Percentiles rank a stretch among this genome's conserved stretches.
phyloP scores from a whole-genome alignment of 2,113 vertebrate genomes.

The Ramphastos sulfuratus region DNA sequence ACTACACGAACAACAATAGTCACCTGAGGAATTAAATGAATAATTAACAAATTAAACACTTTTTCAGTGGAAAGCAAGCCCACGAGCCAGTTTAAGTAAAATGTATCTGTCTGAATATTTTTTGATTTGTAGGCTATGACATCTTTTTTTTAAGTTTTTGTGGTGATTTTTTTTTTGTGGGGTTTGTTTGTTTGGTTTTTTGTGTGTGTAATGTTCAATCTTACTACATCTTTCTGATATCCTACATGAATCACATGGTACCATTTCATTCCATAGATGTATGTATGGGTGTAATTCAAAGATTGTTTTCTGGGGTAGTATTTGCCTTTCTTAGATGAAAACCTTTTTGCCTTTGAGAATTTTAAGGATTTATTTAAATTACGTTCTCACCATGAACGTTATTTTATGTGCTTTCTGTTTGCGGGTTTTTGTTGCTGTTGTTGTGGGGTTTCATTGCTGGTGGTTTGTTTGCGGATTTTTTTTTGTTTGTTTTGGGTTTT shows the following conservation, averaged over 20 bases:
- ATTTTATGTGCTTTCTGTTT: neutral
- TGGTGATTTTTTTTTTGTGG: too few species aligned
- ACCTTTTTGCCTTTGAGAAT: neutral
- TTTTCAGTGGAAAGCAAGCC: neutral
- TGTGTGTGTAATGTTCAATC: neutral
- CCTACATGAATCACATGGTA: neutral
- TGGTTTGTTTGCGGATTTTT: neutral
- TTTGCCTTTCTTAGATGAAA: neutral
- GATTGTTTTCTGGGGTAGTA: neutral
- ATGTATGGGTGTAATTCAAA: neutral
- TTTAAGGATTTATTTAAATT: neutral
- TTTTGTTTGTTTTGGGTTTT: too few species aligned
- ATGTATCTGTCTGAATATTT: neutral
- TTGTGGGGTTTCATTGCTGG: too few species aligned
- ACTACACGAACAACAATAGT: neutral
- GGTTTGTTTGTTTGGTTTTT: neutral
- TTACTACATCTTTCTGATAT: neutral
- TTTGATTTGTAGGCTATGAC: neutral
- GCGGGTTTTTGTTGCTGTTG: too few species aligned
- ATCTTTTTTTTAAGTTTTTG: neutral
- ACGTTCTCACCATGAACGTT: fast-evolving
- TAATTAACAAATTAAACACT: neutral
- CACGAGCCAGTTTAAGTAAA: neutral
- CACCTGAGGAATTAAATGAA: neutral
- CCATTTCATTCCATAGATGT: neutral